Conservation (phyloP, 2,797 vertebrate species). For the Gallinago nigripennis region DNA sequence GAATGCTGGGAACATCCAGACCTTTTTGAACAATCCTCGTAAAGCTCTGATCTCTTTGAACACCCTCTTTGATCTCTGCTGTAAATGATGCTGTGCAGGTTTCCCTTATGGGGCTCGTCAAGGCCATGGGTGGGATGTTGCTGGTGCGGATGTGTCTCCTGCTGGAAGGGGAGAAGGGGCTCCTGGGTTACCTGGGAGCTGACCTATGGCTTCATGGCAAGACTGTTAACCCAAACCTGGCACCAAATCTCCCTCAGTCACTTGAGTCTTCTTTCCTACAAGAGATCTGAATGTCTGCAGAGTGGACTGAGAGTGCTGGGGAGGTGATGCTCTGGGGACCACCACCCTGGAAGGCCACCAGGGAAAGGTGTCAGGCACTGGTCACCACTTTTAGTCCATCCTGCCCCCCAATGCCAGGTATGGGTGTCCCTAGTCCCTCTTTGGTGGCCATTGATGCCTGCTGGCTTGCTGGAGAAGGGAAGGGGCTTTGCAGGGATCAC, state of each 20-base stretch:
- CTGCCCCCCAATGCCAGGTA: not conserved
- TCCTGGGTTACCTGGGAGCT: not conserved
- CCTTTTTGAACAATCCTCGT: not conserved
- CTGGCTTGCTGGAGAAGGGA: not conserved
- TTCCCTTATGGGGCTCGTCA: fast-evolving
- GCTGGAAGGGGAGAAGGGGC: not conserved
- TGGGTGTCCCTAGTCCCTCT: not conserved
- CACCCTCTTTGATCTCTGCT: not conserved
- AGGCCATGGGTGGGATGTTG: not conserved
- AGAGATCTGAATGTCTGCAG: not conserved
- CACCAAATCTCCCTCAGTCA: not conserved
- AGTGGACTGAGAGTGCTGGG: not conserved
- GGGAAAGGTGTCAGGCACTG: not conserved
- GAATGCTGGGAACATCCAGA: not conserved
- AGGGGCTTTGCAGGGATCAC: too few species aligned
- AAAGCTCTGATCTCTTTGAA: not conserved
- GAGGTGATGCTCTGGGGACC: not conserved
- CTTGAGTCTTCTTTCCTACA: not conserved
- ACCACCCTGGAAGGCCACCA: not conserved
- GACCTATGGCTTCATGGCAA: fast-evolving
- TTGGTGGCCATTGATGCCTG: not conserved
- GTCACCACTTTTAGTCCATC: not conserved
- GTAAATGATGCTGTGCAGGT: not conserved
- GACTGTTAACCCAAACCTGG: not conserved
- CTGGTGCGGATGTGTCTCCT: fast-evolving